These are phyloP conservation scores for Trichomalopsis sarcophagae DNA, from an alignment of 1,140 invertebrate species.

Conservation along the genomic window DNA sequence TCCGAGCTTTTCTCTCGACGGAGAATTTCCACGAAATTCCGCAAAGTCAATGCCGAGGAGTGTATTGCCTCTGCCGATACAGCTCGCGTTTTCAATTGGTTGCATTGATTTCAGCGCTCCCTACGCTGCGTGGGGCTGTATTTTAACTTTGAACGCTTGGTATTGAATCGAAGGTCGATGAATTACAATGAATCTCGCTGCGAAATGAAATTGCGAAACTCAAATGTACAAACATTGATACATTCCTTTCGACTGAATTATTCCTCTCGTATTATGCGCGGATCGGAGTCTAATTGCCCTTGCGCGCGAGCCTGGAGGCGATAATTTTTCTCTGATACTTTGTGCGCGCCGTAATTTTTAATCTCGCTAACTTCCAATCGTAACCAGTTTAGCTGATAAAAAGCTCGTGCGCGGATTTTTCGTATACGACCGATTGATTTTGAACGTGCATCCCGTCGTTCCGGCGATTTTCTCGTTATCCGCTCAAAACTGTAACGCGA, in stretches of 20 bases:
- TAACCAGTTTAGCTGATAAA: not conserved
- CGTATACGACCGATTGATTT: too few relatives aligned
- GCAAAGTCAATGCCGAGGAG: not conserved
- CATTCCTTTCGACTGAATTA: not conserved
- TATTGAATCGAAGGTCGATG: not conserved
- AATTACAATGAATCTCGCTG: not conserved
- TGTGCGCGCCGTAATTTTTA: not conserved
- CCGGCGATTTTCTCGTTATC: too few relatives aligned
- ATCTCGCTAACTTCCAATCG: not conserved
- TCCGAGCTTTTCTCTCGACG: not conserved
- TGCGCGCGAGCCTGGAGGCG: not conserved
- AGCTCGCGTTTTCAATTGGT: not conserved
- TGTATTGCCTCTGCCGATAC: not conserved
- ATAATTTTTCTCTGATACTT: not conserved
- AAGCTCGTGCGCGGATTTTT: not conserved
- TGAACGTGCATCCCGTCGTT: not conserved
- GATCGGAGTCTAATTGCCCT: not conserved
- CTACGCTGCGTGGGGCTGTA: not conserved
- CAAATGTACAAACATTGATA: not conserved
- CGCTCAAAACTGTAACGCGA: too few relatives aligned
- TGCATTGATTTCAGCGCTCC: not conserved
- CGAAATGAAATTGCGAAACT: not conserved
- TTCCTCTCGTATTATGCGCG: not conserved
- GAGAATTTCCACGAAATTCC: not conserved
- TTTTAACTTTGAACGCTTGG: too few relatives aligned